phyloP scores from a whole-genome alignment of 2,888 invertebrate genomes.

The Aethes cnicana region DNA sequence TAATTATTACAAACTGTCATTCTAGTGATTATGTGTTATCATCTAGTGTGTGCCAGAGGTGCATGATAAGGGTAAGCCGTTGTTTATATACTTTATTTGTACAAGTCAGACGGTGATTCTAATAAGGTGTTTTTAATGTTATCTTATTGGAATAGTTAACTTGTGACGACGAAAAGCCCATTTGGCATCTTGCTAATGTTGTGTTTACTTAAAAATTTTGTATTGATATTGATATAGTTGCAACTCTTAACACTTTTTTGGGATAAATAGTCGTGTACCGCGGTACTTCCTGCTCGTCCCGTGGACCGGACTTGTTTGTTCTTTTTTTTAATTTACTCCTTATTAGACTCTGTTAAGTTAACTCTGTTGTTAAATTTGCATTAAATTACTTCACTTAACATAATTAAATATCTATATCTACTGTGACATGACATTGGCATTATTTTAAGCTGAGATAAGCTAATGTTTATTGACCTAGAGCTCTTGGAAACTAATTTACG shows the following conservation, averaged over 20 bases:
- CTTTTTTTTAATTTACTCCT: slow-evolving; percentile 41
- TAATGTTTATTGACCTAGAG: slow-evolving; percentile 27
- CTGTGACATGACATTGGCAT: slow-evolving; percentile 12
- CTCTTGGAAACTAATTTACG: slow-evolving; percentile 12
- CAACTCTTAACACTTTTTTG: slow-evolving; percentile 1
- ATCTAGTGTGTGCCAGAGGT: slow-evolving; percentile 63
- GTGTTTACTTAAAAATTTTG: slow-evolving; percentile 17
- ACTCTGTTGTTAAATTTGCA: not conserved
- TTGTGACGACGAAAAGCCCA: slow-evolving; percentile 13
- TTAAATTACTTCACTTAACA: not conserved
- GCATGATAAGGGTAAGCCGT: slow-evolving; percentile 75
- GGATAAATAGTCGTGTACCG: too few relatives aligned
- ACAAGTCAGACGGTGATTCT: slow-evolving; percentile 50
- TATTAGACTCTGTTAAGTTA: slow-evolving; percentile 39
- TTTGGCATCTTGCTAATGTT: slow-evolving; percentile 2
- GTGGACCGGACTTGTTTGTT: slow-evolving; percentile 17
- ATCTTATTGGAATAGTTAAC: slow-evolving; percentile 38
- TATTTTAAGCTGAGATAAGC: slow-evolving; percentile 19
- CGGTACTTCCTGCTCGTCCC: not conserved
- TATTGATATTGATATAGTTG: slow-evolving; percentile 21
- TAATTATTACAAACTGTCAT: slow-evolving; percentile 54
- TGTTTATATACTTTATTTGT: slow-evolving; percentile 48
- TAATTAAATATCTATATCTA: slow-evolving; percentile 10
- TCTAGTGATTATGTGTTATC: slow-evolving; percentile 77
- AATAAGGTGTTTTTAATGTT: slow-evolving; percentile 41